Evolutionary conservation across 2,888 invertebrate species (phyloP).

Genomic region (Hydriomena furcata): DNA sequence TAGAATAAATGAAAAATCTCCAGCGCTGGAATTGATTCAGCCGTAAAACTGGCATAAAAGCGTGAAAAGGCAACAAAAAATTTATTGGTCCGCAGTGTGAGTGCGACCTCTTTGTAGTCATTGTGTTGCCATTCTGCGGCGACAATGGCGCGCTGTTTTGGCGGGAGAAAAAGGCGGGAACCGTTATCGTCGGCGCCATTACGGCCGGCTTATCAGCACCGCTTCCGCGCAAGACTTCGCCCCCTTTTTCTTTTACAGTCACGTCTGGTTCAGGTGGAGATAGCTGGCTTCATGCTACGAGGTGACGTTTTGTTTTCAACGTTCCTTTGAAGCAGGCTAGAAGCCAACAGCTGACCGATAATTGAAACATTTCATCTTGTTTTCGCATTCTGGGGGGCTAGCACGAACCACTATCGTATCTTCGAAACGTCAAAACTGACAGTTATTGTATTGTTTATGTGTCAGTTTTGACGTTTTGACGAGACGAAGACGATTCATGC

Average conservation of each 20-base stretch:
- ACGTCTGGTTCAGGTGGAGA: conserved; percentile 71
- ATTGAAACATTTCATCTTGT: neutral
- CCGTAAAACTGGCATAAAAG: conserved; percentile 52
- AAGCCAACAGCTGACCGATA: conserved; percentile 8
- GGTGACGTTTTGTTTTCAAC: conserved; percentile 39
- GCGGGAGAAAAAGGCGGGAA: conserved; percentile 81
- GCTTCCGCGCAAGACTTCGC: conserved; percentile 72
- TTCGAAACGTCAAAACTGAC: no score
- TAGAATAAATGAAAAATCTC: conserved; percentile 19
- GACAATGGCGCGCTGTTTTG: conserved; percentile 78
- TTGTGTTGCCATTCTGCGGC: conserved; percentile 68
- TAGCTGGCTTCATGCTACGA: conserved; percentile 47
- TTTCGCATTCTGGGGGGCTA: no score
- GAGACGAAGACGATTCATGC: no score
- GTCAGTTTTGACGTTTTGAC: no score
- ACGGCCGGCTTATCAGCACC: conserved; percentile 78
- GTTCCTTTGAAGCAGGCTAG: conserved; percentile 4
- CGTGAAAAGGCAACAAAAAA: conserved; percentile 59
- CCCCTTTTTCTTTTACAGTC: conserved; percentile 81
- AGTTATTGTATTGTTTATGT: no score
- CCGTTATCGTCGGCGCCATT: conserved; percentile 81
- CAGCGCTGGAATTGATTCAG: conserved; percentile 37
- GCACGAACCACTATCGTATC: no score
- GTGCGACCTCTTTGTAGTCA: conserved; percentile 52
- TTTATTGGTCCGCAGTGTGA: conserved; percentile 64